Conservation (phyloP, 2,888 invertebrate genomes). For the Diabrotica balteata region DNA sequence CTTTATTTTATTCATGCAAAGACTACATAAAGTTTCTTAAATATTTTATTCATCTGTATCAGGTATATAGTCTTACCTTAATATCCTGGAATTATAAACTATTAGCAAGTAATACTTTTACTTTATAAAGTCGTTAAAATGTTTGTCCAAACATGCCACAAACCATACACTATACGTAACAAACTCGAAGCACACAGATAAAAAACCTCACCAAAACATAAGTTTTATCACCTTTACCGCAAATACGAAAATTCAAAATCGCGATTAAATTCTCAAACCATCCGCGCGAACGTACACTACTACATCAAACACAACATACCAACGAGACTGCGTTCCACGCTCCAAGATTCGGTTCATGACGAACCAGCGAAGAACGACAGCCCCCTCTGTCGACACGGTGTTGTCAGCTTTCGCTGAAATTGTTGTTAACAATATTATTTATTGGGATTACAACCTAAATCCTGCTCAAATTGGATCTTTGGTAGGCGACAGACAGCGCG, state of each 20-base stretch:
- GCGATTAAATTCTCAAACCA: neutral
- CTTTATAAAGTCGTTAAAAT: too few species aligned
- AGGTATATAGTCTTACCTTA: too few species aligned
- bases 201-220: neutral
- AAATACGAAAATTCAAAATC: slow-evolving; percentile 3
- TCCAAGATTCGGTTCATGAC: slow-evolving; percentile 10
- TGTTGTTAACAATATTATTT: slow-evolving; percentile 7
- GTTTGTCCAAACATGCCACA: too few species aligned
- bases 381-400: slow-evolving; percentile 17
- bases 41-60: too few species aligned
- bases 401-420: slow-evolving; percentile 12
- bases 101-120: too few species aligned
- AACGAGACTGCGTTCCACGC: slow-evolving; percentile 21
- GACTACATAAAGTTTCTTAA: too few species aligned
- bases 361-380: slow-evolving; percentile 4
- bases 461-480: neutral
- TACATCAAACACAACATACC: slow-evolving; percentile 9
- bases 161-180: too few species aligned
- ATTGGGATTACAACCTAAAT: neutral
- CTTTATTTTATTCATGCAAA: too few species aligned
- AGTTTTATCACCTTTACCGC: neutral
- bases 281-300: neutral
- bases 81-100: too few species aligned
- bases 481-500: slow-evolving; percentile 6
- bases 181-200: neutral